phyloP scores from a whole-genome alignment of 2,888 invertebrate species.

The Chrysodeixis includens region DNA sequence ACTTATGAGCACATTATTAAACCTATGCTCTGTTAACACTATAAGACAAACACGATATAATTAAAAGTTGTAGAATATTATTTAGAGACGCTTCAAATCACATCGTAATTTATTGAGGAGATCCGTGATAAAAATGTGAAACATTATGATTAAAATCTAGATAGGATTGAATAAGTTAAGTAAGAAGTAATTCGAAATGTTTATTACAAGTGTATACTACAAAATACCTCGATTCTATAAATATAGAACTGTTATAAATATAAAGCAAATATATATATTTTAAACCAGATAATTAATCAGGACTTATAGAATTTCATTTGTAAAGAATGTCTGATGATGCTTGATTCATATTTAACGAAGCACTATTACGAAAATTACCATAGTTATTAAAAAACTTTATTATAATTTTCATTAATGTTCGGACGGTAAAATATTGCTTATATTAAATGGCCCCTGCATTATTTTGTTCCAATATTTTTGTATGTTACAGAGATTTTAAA shows the following conservation, averaged over 20 bases:
- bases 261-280: too few species aligned
- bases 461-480: neutral
- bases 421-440: slow-evolving; percentile 10
- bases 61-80: neutral
- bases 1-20: slow-evolving; percentile 5
- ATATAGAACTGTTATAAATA: too few species aligned
- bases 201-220: too few species aligned
- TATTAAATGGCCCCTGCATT: neutral
- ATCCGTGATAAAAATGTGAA: too few species aligned
- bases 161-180: too few species aligned
- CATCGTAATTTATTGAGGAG: too few species aligned
- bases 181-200: too few species aligned
- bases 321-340: slow-evolving; percentile 18
- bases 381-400: slow-evolving; percentile 20
- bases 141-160: too few species aligned
- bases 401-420: slow-evolving; percentile 7
- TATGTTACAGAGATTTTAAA: neutral
- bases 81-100: neutral
- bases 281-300: neutral
- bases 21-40: slow-evolving; percentile 13
- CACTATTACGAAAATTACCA: slow-evolving; percentile 6
- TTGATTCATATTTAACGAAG: slow-evolving; percentile 31
- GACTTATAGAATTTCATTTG: neutral
- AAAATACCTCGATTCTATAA: too few species aligned
- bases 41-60: neutral